Conservation (phyloP, 2,888 invertebrate species). For the Dusona sp. region DNA sequence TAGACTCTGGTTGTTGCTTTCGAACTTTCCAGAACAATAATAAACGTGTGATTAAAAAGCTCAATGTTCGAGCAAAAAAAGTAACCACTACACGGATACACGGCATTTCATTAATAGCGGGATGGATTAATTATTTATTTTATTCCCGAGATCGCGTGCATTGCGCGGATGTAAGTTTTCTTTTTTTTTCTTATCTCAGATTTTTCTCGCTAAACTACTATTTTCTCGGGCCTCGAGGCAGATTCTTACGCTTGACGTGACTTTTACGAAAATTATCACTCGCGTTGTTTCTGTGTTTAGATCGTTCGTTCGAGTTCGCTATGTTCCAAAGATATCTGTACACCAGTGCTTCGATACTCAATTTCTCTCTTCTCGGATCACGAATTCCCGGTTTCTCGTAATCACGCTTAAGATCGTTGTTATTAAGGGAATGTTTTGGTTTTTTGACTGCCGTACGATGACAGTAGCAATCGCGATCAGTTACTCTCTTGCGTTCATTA, state of each 20-base stretch:
- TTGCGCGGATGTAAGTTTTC: constrained; percentile 1
- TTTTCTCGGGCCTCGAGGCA: constrained; percentile 20
- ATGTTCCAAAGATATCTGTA: constrained; percentile 56
- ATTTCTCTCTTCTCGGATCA: constrained; percentile 35
- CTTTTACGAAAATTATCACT: constrained; percentile 47
- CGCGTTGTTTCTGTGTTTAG: constrained; percentile 52
- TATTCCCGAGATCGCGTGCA: constrained; percentile 6
- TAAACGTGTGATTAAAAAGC: constrained; percentile 42
- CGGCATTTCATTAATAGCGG: constrained; percentile 51
- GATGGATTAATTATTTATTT: constrained; percentile 6
- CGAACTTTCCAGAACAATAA: constrained; percentile 84
- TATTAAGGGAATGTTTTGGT: not conserved
- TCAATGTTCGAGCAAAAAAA: constrained; percentile 42
- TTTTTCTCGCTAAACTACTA: not conserved
- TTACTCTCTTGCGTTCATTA: constrained; percentile 24
- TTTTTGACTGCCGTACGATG: constrained; percentile 27
- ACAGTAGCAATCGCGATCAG: constrained; percentile 21
- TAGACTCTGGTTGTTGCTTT: constrained; percentile 62
- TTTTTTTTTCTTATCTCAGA: not conserved
- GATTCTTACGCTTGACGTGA: constrained; percentile 51
- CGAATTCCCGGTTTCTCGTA: constrained; percentile 11
- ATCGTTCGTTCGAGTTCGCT: constrained; percentile 53
- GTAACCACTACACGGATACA: constrained; percentile 28
- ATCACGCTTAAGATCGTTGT: not conserved
- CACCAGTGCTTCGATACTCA: constrained; percentile 52